phyloP scores from a whole-genome alignment of 2,888 invertebrate genomes.

The Pristionchus japonicus region DNA sequence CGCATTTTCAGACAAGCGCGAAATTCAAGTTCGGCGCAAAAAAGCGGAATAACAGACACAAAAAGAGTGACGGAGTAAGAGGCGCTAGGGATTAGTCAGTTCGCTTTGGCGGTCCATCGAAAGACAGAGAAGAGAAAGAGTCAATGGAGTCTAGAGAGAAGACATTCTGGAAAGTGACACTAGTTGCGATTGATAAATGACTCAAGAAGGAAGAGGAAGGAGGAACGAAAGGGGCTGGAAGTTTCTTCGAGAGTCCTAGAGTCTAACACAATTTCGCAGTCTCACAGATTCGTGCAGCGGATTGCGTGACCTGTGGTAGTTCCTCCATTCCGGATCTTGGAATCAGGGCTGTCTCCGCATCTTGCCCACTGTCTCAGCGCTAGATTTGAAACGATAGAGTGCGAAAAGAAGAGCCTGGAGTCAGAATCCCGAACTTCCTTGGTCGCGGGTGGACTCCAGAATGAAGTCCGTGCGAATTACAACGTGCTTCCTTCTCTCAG shows the following conservation, averaged over 20 bases:
- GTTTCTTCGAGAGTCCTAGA: not conserved
- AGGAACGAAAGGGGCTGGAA: not conserved
- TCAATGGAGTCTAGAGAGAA: not conserved
- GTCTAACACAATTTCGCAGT: not conserved
- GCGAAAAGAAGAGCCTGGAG: too few relatives aligned
- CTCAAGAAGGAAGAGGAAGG: not conserved
- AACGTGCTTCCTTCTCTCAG: not conserved
- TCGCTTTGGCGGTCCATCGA: not conserved
- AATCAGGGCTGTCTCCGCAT: too few relatives aligned
- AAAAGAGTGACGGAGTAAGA: not conserved
- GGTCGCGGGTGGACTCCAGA: not conserved
- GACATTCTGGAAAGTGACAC: not conserved
- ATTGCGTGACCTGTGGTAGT: not conserved
- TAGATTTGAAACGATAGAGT: too few relatives aligned
- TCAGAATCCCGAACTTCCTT: too few relatives aligned
- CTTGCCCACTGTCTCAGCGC: too few relatives aligned
- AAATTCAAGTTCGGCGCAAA: not conserved
- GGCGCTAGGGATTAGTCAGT: not conserved
- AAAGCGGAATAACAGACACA: not conserved
- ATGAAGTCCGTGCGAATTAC: conserved; percentile 25
- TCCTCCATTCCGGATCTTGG: not conserved
- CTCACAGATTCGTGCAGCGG: not conserved
- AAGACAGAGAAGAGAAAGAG: not conserved
- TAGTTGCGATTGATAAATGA: not conserved
- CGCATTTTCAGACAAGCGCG: too few relatives aligned